Conservation (phyloP, 2,113 vertebrate genomes). For the Hyaena hyaena region DNA sequence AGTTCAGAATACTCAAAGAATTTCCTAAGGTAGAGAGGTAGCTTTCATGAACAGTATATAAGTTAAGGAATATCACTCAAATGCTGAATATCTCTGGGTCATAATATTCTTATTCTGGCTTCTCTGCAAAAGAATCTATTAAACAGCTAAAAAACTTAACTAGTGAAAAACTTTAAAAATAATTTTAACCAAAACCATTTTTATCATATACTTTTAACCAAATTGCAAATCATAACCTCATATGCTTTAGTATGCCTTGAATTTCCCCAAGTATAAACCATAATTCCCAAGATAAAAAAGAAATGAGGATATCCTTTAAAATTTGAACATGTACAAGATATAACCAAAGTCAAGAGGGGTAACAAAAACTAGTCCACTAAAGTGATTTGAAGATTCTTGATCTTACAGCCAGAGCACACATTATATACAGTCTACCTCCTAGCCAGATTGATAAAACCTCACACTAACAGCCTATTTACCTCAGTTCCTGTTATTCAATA, state of each 20-base stretch:
- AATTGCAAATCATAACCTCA: not conserved
- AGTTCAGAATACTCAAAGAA: not conserved
- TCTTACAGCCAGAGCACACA: not conserved
- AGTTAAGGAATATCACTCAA: not conserved
- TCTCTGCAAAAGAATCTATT: not conserved
- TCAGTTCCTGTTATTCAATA: not conserved
- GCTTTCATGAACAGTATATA: not conserved
- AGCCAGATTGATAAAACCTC: not conserved
- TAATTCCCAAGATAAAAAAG: not conserved
- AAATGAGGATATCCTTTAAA: not conserved
- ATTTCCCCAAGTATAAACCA: not conserved
- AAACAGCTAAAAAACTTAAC: not conserved
- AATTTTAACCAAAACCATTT: not conserved
- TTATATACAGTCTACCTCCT: not conserved
- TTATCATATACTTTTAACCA: too few species aligned
- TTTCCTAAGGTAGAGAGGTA: not conserved
- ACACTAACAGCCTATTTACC: not conserved
- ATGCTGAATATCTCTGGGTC: not conserved
- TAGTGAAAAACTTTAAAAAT: not conserved
- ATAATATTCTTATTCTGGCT: not conserved
- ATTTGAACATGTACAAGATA: not conserved
- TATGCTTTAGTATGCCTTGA: not conserved
- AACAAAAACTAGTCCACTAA: not conserved
- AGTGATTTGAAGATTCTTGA: not conserved
- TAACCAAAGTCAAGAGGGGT: not conserved